Conservation (phyloP, 2,888 invertebrate species). For the Cataglyphis albicans region DNA sequence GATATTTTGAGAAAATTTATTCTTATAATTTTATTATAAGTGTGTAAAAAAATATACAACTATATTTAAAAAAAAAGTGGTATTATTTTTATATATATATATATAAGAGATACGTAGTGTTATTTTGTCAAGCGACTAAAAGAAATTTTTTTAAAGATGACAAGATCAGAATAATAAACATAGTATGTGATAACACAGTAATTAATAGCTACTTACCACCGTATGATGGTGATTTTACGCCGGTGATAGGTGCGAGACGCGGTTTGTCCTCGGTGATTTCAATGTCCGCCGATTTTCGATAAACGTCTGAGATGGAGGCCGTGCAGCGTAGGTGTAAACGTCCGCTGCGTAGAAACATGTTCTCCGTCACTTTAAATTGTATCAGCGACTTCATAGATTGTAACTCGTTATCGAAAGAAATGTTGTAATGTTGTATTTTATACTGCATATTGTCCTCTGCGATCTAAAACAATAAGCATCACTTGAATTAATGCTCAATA, state of each 20-base stretch:
- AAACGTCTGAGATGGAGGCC: constrained; percentile 80
- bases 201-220: constrained; percentile 78
- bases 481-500: background rate
- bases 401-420: constrained; percentile 69
- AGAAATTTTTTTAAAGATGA: background rate
- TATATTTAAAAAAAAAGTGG: no score
- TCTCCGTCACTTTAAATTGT: constrained; percentile 78
- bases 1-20: background rate
- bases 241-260: constrained; percentile 83
- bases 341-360: constrained; percentile 79
- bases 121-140: background rate
- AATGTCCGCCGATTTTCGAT: constrained; percentile 79
- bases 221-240: constrained; percentile 81
- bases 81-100: background rate
- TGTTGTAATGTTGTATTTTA: constrained; percentile 68
- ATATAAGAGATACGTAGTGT: background rate
- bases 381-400: constrained; percentile 77
- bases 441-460: constrained; percentile 72
- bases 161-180: background rate
- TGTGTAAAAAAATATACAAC: background rate
- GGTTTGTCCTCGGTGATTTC: constrained; percentile 82
- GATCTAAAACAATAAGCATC: constrained; percentile 75
- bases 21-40: background rate
- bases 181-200: background rate
- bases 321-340: constrained; percentile 80